These are phyloP conservation scores for Protosalanx chinensis DNA, from an alignment of 2,797 vertebrate genomes.

Conservation along the genomic window DNA sequence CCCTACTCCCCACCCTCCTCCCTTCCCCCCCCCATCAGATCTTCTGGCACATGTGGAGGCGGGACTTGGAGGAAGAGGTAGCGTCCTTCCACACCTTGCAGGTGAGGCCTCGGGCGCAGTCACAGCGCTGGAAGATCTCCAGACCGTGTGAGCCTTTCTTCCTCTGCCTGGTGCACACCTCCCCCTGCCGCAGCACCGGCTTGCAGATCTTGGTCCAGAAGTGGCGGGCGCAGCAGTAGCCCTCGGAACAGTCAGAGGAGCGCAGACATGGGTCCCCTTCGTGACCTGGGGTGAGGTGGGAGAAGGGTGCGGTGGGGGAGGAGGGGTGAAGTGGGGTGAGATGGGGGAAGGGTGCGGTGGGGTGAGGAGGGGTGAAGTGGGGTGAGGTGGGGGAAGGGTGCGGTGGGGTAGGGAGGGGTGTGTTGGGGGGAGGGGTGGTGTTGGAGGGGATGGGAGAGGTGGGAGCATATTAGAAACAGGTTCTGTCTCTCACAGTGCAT, in stretches of 20 bases:
- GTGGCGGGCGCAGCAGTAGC: conserved; percentile 95
- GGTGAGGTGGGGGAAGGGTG: background rate
- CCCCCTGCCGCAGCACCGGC: conserved; percentile 90
- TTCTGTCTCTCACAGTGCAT: background rate
- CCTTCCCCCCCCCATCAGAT: conserved; percentile 68
- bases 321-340: background rate
- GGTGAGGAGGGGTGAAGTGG: conserved; percentile 21
- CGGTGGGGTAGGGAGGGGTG: too few species aligned
- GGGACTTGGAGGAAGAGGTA: conserved; percentile 95
- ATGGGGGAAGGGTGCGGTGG: too few species aligned
- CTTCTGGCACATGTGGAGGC: conserved; percentile 97
- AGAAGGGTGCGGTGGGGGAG: conserved; percentile 9
- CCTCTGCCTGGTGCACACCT: conserved; percentile 95
- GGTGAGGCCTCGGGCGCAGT: conserved; percentile 94
- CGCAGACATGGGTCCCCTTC: conserved; percentile 93
- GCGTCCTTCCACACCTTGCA: conserved; percentile 99
- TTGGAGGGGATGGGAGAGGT: too few species aligned
- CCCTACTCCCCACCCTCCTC: conserved; percentile 1
- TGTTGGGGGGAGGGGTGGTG: background rate
- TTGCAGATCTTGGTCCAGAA: conserved; percentile 99
- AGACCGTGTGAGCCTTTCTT: conserved; percentile 95
- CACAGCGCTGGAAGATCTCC: conserved; percentile 97
- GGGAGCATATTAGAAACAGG: background rate
- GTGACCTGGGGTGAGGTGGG: conserved; percentile 74
- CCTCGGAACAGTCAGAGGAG: conserved; percentile 91